Conservation (phyloP, 2,113 vertebrate species). For the Apus apus region DNA sequence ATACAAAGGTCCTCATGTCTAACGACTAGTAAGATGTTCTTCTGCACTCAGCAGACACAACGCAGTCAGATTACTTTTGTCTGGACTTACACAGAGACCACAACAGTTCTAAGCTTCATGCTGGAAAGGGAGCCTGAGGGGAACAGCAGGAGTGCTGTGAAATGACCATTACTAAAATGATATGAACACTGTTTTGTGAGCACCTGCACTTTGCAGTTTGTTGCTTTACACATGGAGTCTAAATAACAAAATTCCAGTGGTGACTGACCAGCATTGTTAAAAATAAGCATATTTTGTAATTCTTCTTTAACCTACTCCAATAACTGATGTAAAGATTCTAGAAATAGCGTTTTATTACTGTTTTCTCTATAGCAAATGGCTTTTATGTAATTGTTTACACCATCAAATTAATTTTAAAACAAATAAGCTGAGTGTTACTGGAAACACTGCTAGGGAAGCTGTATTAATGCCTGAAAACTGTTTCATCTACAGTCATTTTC, state of each 20-base stretch:
- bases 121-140: not conserved
- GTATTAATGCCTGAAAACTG: not conserved
- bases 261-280: not conserved
- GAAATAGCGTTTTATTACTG: not conserved
- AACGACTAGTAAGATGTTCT: not conserved
- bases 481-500: not conserved
- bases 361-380: not conserved
- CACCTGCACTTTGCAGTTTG: not conserved
- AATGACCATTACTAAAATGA: not conserved
- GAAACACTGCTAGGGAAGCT: not conserved
- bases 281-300: not conserved
- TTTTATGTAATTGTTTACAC: not conserved
- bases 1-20: not conserved
- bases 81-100: not conserved
- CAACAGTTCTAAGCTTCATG: not conserved
- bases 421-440: not conserved
- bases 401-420: not conserved
- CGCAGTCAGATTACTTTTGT: not conserved
- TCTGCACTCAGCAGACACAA: rapidly evolving
- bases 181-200: not conserved
- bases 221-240: not conserved
- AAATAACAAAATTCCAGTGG: not conserved
- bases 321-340: not conserved
- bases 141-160: not conserved
- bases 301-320: not conserved